Base-by-base conservation (phyloP, 2,888 invertebrate genomes). In the Drosophila acutilabella region DNA sequence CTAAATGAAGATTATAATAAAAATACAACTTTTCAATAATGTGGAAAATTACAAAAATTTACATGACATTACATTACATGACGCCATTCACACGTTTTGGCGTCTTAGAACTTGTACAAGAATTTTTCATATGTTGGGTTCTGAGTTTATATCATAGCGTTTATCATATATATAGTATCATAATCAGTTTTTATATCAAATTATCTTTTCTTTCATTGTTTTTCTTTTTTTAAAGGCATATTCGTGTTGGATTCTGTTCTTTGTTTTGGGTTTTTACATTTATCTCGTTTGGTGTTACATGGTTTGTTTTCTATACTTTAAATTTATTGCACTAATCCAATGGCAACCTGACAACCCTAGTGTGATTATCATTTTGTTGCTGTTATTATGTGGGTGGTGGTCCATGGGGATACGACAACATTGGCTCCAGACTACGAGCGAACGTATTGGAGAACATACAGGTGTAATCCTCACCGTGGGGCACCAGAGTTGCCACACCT, bases 401-500 rank as follows among this genome's bases (percentile, higher is more conserved):
- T 74, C 98, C 98, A 91, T 98, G 96, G 20, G 97, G 96, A 93
- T 98, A 98, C 66, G 96, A 94, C 81, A 98, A 94, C 93, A 98
- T 96, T 44, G 98, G 98, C 81, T 97, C 96, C 62, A 98, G 94
- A 83, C 96, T 96, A 81, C 96, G 94, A 18, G 96, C 96, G 87
- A 97, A 95, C 82, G 96, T 96, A 93, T 97, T 97, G 81, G 96
- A 95, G 91, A 98, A 94, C 92, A 96, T 96, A 92, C 98, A 97
- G 74, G 95, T 95, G 92, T 96, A 96, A 90, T 97, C 97, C 89
- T 96, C 96, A 93, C 97, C 96, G 76, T 96, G 95, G 92, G 96
- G 96, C 58, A 99, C 96, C 84, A 99, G 94, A 57, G 98, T 96
- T 56, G 98, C 98, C 68, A 98, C 96, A 65, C 98, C 98, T 89